Conservation (phyloP, 1,140 invertebrate genomes). For the Pseudomyrmex sp. region DNA sequence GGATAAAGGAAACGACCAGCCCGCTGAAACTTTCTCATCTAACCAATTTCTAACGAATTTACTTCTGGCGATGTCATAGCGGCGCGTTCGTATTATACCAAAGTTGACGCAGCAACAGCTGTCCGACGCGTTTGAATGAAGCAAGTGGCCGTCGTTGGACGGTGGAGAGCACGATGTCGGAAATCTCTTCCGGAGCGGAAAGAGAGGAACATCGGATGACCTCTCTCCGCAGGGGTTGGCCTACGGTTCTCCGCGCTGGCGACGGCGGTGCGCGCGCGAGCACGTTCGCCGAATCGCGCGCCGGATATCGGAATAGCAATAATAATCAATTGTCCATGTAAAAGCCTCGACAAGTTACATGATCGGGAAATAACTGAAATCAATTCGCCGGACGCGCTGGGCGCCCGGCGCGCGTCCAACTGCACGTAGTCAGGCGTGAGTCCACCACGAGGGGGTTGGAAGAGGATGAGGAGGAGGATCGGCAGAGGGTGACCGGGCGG, state of each 20-base stretch:
- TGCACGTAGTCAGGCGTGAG: slow-evolving; percentile 64
- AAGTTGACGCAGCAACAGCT: slow-evolving; percentile 58
- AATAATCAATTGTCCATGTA: slow-evolving; percentile 78
- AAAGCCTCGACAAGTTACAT: slow-evolving; percentile 74
- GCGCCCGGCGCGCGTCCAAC: slow-evolving; percentile 62
- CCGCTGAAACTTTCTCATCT: slow-evolving; percentile 37
- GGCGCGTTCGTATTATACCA: not conserved
- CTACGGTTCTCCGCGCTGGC: not conserved
- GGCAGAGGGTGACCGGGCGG: slow-evolving; percentile 46
- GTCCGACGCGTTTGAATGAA: slow-evolving; percentile 57
- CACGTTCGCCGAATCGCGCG: slow-evolving; percentile 49
- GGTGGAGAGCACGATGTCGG: slow-evolving; percentile 44
- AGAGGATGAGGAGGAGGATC: slow-evolving; percentile 41
- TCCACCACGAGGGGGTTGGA: slow-evolving; percentile 12
- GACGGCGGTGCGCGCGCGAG: not conserved
- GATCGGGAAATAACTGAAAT: slow-evolving; percentile 77
- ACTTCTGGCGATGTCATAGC: slow-evolving; percentile 30
- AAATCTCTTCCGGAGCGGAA: slow-evolving; percentile 51
- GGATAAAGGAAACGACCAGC: slow-evolving; percentile 36
- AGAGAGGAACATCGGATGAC: slow-evolving; percentile 1
- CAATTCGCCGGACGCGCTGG: slow-evolving; percentile 71
- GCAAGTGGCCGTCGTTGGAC: slow-evolving; percentile 9
- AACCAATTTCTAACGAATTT: slow-evolving; percentile 44
- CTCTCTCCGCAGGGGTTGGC: slow-evolving; percentile 6
- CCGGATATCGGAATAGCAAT: slow-evolving; percentile 71